Evolutionary conservation across 2,797 vertebrate species (phyloP), one percentile per base, ranked within the genome.

Genomic region (Atherinosoma microstoma): DNA sequence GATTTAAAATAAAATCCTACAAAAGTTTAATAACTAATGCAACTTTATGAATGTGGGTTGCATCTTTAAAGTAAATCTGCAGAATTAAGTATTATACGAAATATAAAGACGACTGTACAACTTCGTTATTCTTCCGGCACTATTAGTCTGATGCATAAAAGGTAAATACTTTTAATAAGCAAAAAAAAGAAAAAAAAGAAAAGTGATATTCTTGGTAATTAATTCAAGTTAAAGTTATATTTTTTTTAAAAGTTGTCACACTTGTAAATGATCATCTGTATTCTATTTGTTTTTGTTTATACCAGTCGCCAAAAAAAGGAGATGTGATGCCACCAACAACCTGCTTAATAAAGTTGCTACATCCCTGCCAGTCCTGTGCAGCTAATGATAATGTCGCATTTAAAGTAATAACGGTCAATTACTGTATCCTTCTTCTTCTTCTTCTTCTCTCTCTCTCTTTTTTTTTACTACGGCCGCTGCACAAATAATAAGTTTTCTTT

Each of bases 401-500:
- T 83, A 65, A 79, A 80, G 84, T 86, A 78, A 86, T 83, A 91
- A 78, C 80, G 86, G 82, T 84, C 82, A 90, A 69, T 85, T 74
- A 87, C 67, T 59, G 79, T 64, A 65, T 90, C 84, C 80, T 49
- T 45, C 60, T 69, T 51, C 47, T 51, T 51, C 47, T 49, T 5
- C 6, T 6, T 3, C 30, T 5, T 5, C 5, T 5, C 6, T 5
- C 4, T 20, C 1, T 45, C 3, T 45, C 2, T 45, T 20, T 20
- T 45, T 51, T 57, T 79, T 79, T 67, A 75, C 80, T 64, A 67
- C 79, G 60, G 87, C 84, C 83, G 87, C 88, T 85, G 90, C 79
- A 91, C 86, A 96, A 96, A 96, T 95, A 95, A 94, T 82, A 96
- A 96, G 95, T 96, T 95, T 93, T 96, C 94, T 95, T 95, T 95